These are phyloP conservation scores for Dryomyza anilis DNA, from an alignment of 2,888 invertebrate species.

Conservation along the genomic window DNA sequence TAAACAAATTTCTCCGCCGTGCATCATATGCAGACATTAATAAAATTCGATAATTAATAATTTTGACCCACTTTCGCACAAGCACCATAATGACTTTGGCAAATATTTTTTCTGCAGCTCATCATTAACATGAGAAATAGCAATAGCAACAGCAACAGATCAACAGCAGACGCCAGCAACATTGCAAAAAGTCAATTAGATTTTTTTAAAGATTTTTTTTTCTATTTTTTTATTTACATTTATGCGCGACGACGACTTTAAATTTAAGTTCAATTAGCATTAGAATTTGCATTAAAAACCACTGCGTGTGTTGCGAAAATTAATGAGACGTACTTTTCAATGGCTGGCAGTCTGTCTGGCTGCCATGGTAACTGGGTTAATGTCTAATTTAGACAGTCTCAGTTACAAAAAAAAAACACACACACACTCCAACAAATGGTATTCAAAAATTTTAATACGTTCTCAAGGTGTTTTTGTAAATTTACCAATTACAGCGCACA, in stretches of 20 bases:
- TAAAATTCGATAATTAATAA: too few relatives aligned
- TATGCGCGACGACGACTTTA: not conserved
- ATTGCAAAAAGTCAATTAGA: slow-evolving; percentile 6
- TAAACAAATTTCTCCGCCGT: too few relatives aligned
- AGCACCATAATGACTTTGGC: not conserved
- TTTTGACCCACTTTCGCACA: slow-evolving; percentile 12
- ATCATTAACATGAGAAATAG: not conserved
- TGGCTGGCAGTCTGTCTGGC: not conserved
- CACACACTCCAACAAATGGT: not conserved
- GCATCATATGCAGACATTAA: too few relatives aligned
- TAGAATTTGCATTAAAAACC: slow-evolving; percentile 49
- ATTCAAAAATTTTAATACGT: not conserved
- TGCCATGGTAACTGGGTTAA: slow-evolving; percentile 17
- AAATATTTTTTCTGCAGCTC: slow-evolving; percentile 5
- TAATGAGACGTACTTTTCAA: too few relatives aligned
- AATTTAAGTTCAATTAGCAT: slow-evolving; percentile 49
- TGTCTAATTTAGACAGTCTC: slow-evolving; percentile 18
- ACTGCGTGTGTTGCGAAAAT: not conserved
- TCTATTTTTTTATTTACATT: not conserved
- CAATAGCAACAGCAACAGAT: not conserved
- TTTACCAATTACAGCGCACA: not conserved
- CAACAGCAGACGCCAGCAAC: not conserved
- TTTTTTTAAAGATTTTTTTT: not conserved
- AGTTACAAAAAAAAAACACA: not conserved
- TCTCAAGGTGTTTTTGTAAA: not conserved